Base-by-base conservation (phyloP, 2,113 vertebrate species). In the Lampris incognitus region DNA sequence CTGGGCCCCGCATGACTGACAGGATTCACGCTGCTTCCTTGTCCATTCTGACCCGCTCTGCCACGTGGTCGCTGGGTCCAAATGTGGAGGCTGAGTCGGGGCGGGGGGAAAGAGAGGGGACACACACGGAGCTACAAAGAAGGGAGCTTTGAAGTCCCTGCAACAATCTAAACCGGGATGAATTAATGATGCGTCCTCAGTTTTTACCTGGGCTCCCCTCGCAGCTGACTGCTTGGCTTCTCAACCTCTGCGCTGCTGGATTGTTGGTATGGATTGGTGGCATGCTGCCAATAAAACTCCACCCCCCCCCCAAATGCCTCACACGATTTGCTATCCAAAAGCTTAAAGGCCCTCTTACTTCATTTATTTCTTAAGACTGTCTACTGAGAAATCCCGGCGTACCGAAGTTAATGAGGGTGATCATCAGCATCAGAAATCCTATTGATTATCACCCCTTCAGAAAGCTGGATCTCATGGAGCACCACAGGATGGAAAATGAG, bases 101-200 rank as follows among this genome's bases (percentile, higher is more conserved):
- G 65, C 79, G 78, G 41, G 71, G 62, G 64, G 72, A 70, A 79
- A 79, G 72, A 76, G 59, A 59, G 64, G 76, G 82, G 81, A 81
- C 77, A 78, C 76, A 81, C 66, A 69, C 61, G 44, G 39, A 65
- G 74, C 79, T 42, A 76, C 54, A 79, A 67, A 81, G 81, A 40
- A 82, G 70, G 61, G 44, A 65, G 78, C 70, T 74, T 79, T 89
- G 72, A 88, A 85, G 75, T 78, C 66, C 62, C 52, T 68, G 78
- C 77, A 72, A 76, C 72, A 65, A 52, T 24, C 13, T 80, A 83
- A 85, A 85, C 69, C 66, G 79, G 61, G 74, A 73, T 83, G 74
- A 87, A 92, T 91, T 83, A 89, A 89, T 80, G 85, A 81, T 82
- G 82, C 83, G 78, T 67, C 74, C 5, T 37, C 71, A 72, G 69